These are phyloP conservation scores for Mus spretus DNA, from an alignment of 2,797 vertebrate genomes.

Conservation along the genomic window DNA sequence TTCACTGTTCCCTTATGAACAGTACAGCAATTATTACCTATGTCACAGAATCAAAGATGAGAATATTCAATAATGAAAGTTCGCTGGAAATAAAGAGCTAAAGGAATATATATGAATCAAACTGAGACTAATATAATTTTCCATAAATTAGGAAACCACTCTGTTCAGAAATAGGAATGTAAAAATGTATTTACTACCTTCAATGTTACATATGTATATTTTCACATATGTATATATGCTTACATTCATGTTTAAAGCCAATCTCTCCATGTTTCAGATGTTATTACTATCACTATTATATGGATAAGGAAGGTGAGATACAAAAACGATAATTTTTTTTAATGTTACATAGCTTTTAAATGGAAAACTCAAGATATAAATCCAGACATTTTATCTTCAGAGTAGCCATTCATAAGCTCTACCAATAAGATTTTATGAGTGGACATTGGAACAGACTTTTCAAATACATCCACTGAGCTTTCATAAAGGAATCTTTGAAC, in stretches of 20 bases:
- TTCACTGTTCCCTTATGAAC: background rate
- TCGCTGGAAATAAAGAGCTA: background rate
- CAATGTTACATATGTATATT: background rate
- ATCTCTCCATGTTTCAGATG: background rate
- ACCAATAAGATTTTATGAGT: background rate
- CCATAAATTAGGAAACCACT: background rate
- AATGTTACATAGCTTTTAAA: background rate
- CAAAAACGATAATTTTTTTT: background rate
- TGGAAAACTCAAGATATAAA: background rate
- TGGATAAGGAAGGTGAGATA: constrained; percentile 17
- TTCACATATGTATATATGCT: background rate
- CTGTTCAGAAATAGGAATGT: constrained; percentile 27
- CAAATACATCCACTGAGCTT: constrained; percentile 33
- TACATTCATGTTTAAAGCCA: background rate
- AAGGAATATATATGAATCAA: background rate
- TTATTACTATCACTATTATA: background rate
- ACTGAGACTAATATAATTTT: background rate
- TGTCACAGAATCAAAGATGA: background rate
- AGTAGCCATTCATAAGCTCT: background rate
- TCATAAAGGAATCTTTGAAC: constrained; percentile 26
- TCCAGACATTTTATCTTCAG: constrained; percentile 6
- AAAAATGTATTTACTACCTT: background rate
- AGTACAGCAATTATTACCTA: background rate
- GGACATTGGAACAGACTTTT: background rate
- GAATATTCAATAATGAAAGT: background rate